Evolutionary conservation across 2,888 invertebrate genomes (phyloP).

Genomic region (Strigamia transsilvanica): DNA sequence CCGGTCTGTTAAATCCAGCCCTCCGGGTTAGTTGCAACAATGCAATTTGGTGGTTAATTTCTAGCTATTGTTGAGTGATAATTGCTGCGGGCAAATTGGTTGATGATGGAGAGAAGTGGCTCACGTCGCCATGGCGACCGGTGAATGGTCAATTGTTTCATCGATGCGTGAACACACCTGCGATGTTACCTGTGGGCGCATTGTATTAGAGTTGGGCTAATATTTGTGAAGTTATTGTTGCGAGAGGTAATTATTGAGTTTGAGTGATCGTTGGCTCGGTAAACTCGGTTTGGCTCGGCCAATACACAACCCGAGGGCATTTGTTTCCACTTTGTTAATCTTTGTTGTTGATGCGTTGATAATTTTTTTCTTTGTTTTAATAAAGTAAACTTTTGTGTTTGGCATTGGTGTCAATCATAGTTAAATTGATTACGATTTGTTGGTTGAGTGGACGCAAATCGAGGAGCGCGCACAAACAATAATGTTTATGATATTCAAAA

Average conservation of each 20-base stretch:
- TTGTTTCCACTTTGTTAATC: conserved; percentile 34
- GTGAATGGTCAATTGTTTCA: conserved; percentile 29
- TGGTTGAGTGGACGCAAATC: background rate
- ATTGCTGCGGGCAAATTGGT: conserved; percentile 5
- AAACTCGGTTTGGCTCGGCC: conserved; percentile 13
- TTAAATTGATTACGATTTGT: background rate
- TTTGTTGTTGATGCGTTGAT: background rate
- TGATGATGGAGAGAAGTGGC: background rate
- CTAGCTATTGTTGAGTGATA: conserved; percentile 32
- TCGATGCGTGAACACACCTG: conserved; percentile 21
- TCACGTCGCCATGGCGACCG: background rate
- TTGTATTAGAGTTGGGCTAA: conserved; percentile 29
- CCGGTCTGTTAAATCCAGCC: conserved; percentile 33
- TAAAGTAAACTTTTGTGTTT: background rate
- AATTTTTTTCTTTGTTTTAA: background rate
- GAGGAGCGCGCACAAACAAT: no score
- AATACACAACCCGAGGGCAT: conserved; percentile 9
- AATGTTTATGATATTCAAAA: no score
- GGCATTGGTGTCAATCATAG: background rate
- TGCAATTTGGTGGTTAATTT: conserved; percentile 35
- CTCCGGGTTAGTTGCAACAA: conserved; percentile 20
- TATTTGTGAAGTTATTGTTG: conserved; percentile 16
- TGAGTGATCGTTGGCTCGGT: background rate
- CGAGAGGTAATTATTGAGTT: conserved; percentile 37
- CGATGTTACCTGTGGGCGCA: conserved; percentile 22